phyloP scores from a whole-genome alignment of 2,113 vertebrate genomes.

The Cyanistes caeruleus region DNA sequence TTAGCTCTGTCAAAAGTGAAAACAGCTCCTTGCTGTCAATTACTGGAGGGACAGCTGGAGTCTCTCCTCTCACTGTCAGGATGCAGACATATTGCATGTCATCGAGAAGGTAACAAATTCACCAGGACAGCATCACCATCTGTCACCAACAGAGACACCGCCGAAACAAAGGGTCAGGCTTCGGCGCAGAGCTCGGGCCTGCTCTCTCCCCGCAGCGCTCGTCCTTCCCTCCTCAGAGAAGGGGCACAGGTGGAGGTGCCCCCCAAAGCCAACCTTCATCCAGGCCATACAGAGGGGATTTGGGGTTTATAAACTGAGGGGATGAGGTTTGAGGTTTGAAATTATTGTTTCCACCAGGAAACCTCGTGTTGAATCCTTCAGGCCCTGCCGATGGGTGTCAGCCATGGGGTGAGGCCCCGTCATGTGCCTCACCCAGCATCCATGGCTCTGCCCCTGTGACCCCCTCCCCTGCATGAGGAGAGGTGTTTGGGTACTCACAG shows the following conservation, averaged over 20 bases:
- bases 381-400: neutral
- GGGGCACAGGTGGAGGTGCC: neutral
- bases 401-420: accelerated
- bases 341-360: neutral
- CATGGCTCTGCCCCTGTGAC: accelerated
- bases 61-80: slow-evolving; percentile 82
- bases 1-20: slow-evolving; percentile 74
- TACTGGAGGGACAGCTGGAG: slow-evolving; percentile 85
- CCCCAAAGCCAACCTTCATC: neutral
- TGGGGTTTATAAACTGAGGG: neutral
- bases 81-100: slow-evolving; percentile 89
- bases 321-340: neutral
- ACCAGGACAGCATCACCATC: slow-evolving; percentile 86
- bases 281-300: accelerated
- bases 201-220: neutral
- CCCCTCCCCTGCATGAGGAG: accelerated
- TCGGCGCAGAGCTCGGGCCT: slow-evolving; percentile 53
- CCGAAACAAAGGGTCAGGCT: slow-evolving; percentile 81
- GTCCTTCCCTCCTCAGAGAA: neutral
- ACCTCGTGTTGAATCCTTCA: neutral
- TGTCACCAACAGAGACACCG: slow-evolving; percentile 83
- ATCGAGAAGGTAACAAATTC: slow-evolving; percentile 90
- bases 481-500: neutral
- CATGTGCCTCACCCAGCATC: neutral
- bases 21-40: slow-evolving; percentile 75